phyloP scores from a whole-genome alignment of 2,113 vertebrate species.

The Lampris megalopsis region DNA sequence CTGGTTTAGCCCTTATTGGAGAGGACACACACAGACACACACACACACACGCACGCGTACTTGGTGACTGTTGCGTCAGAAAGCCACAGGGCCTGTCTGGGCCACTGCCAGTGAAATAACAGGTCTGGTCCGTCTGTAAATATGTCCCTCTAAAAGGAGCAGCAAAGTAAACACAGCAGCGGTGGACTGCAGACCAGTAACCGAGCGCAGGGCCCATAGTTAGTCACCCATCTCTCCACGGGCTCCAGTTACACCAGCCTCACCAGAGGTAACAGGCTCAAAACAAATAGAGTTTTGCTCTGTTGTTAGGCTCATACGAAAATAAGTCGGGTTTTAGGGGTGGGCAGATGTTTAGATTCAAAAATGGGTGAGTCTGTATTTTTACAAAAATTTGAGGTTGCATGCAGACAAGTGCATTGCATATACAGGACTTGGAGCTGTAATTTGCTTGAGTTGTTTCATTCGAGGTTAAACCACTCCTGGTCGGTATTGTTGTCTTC shows the following conservation, averaged over 20 bases:
- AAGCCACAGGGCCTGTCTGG: slow-evolving; percentile 59
- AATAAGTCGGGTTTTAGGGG: slow-evolving; percentile 57
- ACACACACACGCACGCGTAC: slow-evolving; percentile 1
- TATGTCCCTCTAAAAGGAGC: slow-evolving; percentile 78
- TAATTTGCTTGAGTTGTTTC: slow-evolving; percentile 57
- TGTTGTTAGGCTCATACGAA: slow-evolving; percentile 60
- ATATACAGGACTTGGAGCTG: slow-evolving; percentile 49
- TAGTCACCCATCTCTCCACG: slow-evolving; percentile 68
- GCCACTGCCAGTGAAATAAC: slow-evolving; percentile 77
- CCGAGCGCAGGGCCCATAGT: slow-evolving; percentile 68
- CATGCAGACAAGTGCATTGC: slow-evolving; percentile 47
- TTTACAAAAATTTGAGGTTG: slow-evolving; percentile 60
- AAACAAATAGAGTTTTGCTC: slow-evolving; percentile 48
- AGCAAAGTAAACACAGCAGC: slow-evolving; percentile 74
- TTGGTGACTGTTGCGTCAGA: slow-evolving; percentile 72
- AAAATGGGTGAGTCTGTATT: slow-evolving; percentile 53
- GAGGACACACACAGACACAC: slow-evolving; percentile 7
- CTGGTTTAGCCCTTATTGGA: slow-evolving; percentile 55
- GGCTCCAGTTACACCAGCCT: slow-evolving; percentile 68
- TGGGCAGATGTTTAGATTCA: slow-evolving; percentile 64
- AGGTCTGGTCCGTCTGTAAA: slow-evolving; percentile 79
- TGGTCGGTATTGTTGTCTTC: slow-evolving; percentile 9
- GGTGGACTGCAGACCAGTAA: slow-evolving; percentile 74
- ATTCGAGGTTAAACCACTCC: slow-evolving; percentile 50
- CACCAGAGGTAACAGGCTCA: slow-evolving; percentile 44